These are phyloP conservation scores for Candidula unifasciata DNA, from an alignment of 2,888 invertebrate genomes.

Conservation along the genomic window DNA sequence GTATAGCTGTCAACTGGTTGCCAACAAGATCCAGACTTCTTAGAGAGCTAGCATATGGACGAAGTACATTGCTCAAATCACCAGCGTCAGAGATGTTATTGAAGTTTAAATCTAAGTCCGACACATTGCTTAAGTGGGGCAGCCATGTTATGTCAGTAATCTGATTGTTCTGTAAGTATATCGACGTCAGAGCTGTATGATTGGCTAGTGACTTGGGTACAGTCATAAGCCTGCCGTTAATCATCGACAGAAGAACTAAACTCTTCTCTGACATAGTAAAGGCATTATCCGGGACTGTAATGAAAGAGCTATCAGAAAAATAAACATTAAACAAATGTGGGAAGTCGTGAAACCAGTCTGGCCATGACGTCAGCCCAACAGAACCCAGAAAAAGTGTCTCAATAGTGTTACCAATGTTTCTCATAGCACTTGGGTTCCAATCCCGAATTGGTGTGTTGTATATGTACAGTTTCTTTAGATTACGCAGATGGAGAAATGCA, in stretches of 20 bases:
- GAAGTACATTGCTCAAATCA: not conserved
- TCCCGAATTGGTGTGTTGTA: not conserved
- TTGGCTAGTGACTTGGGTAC: not conserved
- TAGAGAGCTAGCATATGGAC: not conserved
- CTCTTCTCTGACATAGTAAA: not conserved
- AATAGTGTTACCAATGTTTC: not conserved
- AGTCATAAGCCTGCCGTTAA: not conserved
- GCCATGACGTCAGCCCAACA: not conserved
- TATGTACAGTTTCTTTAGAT: not conserved
- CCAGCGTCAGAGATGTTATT: not conserved
- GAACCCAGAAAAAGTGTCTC: not conserved
- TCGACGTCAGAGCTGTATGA: not conserved
- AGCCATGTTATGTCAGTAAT: constrained; percentile 3
- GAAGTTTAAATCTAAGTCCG: not conserved
- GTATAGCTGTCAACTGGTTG: not conserved
- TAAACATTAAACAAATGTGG: not conserved
- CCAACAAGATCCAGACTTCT: not conserved
- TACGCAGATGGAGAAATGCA: not conserved
- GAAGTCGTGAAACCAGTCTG: not conserved
- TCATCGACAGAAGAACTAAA: not conserved
- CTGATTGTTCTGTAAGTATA: not conserved
- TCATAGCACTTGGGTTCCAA: not conserved
- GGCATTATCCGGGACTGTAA: not conserved
- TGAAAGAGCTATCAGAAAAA: not conserved
- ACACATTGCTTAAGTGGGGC: not conserved